Conservation (phyloP, 2,888 invertebrate genomes). For the Thera obeliscata region DNA sequence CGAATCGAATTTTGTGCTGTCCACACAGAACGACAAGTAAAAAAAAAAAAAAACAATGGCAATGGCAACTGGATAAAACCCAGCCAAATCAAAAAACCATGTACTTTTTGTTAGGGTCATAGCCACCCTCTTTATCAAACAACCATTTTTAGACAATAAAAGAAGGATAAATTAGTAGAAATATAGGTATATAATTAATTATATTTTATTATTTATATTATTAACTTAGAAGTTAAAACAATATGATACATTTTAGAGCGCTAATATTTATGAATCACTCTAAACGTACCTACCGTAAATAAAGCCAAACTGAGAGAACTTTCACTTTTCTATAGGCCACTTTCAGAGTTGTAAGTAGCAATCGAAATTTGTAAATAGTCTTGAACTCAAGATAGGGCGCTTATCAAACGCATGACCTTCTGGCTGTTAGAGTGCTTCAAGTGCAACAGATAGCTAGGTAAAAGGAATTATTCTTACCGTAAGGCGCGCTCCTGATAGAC, state of each 20-base stretch:
- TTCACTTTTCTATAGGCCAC: constrained; percentile 27
- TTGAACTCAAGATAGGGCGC: constrained; percentile 6
- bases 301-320: constrained; percentile 13
- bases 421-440: constrained; percentile 1
- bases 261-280: not conserved
- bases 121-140: too few species aligned
- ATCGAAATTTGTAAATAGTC: not conserved
- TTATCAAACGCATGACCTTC: constrained; percentile 2
- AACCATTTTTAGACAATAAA: too few species aligned
- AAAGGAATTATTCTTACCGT: constrained; percentile 82
- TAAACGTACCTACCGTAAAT: not conserved
- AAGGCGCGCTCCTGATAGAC: constrained; percentile 91
- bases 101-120: not conserved
- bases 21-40: constrained; percentile 63
- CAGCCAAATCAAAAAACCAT: constrained; percentile 53
- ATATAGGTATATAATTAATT: too few species aligned
- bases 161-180: too few species aligned
- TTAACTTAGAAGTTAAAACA: not conserved
- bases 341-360: constrained; percentile 2
- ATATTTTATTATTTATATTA: too few species aligned
- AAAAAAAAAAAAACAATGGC: constrained; percentile 66
- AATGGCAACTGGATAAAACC: constrained; percentile 75
- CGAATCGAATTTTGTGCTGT: constrained; percentile 26
- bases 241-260: not conserved
- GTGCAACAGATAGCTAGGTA: constrained; percentile 5